Evolutionary conservation across 1,140 invertebrate genomes (phyloP).

Genomic region (Panagrolaimus sp.): DNA sequence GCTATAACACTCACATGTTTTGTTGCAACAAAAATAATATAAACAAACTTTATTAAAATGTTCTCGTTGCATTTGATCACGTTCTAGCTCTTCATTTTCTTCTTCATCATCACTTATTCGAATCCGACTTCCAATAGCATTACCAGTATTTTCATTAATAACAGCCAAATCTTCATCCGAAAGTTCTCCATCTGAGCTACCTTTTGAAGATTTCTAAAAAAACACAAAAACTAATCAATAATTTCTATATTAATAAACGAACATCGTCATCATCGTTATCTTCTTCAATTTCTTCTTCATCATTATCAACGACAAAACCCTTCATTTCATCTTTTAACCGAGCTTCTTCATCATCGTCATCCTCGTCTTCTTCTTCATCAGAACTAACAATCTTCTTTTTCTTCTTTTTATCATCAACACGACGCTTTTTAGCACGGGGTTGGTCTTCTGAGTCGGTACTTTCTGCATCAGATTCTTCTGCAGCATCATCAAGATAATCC

Average conservation of each 20-base stretch:
- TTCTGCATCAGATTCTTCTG: constrained; percentile 45
- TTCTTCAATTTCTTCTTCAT: constrained; percentile 26
- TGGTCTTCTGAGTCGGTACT: constrained; percentile 23
- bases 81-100: constrained; percentile 61
- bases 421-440: constrained; percentile 5
- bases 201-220: constrained; percentile 40
- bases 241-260: constrained; percentile 37
- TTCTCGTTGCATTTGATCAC: constrained; percentile 67
- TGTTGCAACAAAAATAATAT: background rate
- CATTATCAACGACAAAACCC: constrained; percentile 34
- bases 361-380: constrained; percentile 54
- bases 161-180: constrained; percentile 97
- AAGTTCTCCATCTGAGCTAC: constrained; percentile 64
- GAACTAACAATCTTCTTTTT: constrained; percentile 36
- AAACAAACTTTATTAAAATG: constrained; percentile 11
- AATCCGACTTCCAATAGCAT: constrained; percentile 65
- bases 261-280: constrained; percentile 48
- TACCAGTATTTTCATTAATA: constrained; percentile 93
- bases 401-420: constrained; percentile 47
- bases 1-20: constrained; percentile 5
- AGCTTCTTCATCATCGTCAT: constrained; percentile 48
- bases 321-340: constrained; percentile 43
- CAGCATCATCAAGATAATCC: constrained; percentile 50
- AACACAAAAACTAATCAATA: background rate
- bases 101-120: constrained; percentile 67